Conservation (phyloP, 2,888 invertebrate genomes). For the Andrena dorsata region DNA sequence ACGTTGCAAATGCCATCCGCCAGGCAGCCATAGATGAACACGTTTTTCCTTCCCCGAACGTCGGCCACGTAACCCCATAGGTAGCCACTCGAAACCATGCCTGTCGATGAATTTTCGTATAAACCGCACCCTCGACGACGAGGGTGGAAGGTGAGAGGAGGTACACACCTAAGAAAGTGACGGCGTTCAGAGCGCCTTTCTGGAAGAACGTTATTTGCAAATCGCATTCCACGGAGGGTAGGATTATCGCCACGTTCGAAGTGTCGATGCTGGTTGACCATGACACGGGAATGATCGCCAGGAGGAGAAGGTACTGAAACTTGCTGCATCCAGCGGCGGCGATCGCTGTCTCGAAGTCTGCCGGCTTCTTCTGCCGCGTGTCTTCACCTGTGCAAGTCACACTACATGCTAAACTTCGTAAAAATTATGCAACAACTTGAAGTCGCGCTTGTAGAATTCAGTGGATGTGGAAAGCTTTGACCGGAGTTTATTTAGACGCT, state of each 20-base stretch:
- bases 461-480: too few relatives aligned
- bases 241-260: conserved; percentile 89
- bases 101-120: conserved; percentile 82
- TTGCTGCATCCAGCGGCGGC: conserved; percentile 89
- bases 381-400: not conserved
- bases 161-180: conserved; percentile 89
- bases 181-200: conserved; percentile 90
- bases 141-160: not conserved
- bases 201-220: conserved; percentile 88
- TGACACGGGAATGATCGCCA: conserved; percentile 88
- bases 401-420: not conserved
- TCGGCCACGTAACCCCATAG: conserved; percentile 93
- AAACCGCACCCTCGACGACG: not conserved
- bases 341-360: conserved; percentile 91
- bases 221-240: conserved; percentile 91
- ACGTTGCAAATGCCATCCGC: conserved; percentile 88
- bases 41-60: conserved; percentile 89
- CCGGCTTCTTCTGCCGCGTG: conserved; percentile 69
- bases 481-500: too few relatives aligned
- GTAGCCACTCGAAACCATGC: conserved; percentile 92
- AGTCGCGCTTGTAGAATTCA: too few relatives aligned
- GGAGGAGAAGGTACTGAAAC: conserved; percentile 88
- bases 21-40: conserved; percentile 89
- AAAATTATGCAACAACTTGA: not conserved
- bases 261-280: conserved; percentile 90